These are phyloP conservation scores for Fragum whitleyi DNA, from an alignment of 2,888 invertebrate species.

Conservation along the genomic window DNA sequence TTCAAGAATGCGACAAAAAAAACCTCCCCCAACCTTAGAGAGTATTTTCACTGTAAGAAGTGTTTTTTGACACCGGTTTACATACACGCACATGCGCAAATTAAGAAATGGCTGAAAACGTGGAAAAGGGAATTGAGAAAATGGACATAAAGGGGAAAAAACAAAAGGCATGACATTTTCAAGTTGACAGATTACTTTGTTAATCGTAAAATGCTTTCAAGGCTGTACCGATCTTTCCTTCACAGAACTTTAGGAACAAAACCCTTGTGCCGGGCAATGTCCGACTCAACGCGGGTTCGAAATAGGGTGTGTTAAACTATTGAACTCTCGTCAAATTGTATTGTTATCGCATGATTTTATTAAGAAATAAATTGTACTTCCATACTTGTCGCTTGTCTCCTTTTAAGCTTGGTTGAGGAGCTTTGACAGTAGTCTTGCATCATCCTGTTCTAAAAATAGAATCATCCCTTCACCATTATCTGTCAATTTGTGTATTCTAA, in stretches of 20 bases:
- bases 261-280: slow-evolving; percentile 68
- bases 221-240: slow-evolving; percentile 72
- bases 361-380: not conserved
- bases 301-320: slow-evolving; percentile 33
- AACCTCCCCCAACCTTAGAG: too few species aligned
- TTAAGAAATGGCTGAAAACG: slow-evolving; percentile 81
- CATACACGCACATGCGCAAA: slow-evolving; percentile 21
- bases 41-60: too few species aligned
- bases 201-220: slow-evolving; percentile 74
- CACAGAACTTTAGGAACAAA: slow-evolving; percentile 74
- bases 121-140: slow-evolving; percentile 78
- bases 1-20: too few species aligned
- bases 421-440: slow-evolving; percentile 26
- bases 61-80: not conserved
- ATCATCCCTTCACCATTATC: not conserved
- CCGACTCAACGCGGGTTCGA: not conserved
- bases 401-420: too few species aligned
- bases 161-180: slow-evolving; percentile 83
- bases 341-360: not conserved
- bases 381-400: too few species aligned
- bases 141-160: slow-evolving; percentile 78
- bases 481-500: too few species aligned
- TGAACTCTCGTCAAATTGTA: not conserved
- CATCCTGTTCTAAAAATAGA: slow-evolving; percentile 20
- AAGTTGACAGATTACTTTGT: slow-evolving; percentile 36